Percentiles rank a stretch among this genome's conserved stretches.
Evolutionary conservation across 1,140 invertebrate genomes (phyloP).

Genomic region (Ceratosolen solmsi): DNA sequence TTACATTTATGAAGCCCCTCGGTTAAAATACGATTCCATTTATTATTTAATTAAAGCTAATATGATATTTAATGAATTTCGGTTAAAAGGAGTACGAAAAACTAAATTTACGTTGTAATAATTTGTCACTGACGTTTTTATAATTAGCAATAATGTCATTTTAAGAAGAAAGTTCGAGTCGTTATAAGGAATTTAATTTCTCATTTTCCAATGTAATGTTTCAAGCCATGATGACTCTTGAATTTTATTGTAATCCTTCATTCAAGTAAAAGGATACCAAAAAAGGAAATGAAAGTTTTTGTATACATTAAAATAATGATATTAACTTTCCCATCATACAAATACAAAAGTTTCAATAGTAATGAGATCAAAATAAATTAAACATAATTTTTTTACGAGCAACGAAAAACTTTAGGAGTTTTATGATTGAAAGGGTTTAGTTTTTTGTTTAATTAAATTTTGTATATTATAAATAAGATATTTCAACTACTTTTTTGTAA

Average conservation of each 20-base stretch:
- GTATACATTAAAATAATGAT: slow-evolving; percentile 20
- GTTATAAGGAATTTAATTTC: slow-evolving; percentile 42
- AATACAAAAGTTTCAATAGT: slow-evolving; percentile 20
- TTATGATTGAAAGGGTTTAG: not conserved
- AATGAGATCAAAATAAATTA: slow-evolving; percentile 20
- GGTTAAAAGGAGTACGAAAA: not conserved
- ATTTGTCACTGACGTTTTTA: slow-evolving; percentile 25
- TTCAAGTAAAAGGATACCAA: slow-evolving; percentile 25
- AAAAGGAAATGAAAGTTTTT: slow-evolving; percentile 43
- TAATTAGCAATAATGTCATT: slow-evolving; percentile 25
- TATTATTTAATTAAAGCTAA: slow-evolving; percentile 14
- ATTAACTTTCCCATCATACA: slow-evolving; percentile 10
- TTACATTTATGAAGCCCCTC: not conserved
- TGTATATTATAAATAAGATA: not conserved
- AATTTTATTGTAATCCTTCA: slow-evolving; percentile 34
- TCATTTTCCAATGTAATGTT: slow-evolving; percentile 27
- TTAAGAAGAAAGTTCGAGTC: slow-evolving; percentile 20
- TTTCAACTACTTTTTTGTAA: too few relatives aligned
- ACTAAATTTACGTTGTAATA: not conserved
- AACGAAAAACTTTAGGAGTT: not conserved
- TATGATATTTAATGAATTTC: slow-evolving; percentile 28
- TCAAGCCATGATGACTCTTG: slow-evolving; percentile 21
- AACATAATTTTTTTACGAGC: slow-evolving; percentile 1
- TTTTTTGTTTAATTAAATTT: not conserved
- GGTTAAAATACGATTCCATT: not conserved